Conservation (phyloP, 2,888 invertebrate species). For the Lasioglossum vierecki region DNA sequence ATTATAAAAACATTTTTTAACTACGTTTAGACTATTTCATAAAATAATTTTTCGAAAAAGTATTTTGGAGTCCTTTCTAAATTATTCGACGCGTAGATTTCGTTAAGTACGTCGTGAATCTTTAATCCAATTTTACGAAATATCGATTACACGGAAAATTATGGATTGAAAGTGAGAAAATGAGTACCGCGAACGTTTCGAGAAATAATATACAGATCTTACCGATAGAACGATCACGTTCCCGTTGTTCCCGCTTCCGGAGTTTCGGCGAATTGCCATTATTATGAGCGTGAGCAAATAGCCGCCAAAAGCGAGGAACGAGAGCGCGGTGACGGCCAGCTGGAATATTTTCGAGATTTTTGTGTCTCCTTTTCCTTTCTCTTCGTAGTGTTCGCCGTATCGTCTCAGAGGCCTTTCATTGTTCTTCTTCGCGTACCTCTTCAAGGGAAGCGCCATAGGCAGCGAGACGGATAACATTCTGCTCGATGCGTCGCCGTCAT, state of each 20-base stretch:
- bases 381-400: slow-evolving; percentile 85
- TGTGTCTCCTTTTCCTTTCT: slow-evolving; percentile 84
- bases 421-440: slow-evolving; percentile 45
- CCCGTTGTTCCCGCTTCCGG: slow-evolving; percentile 71
- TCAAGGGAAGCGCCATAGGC: slow-evolving; percentile 67
- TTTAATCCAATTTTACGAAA: not conserved
- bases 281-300: slow-evolving; percentile 92
- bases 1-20: no score
- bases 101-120: not conserved
- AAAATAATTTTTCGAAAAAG: no score
- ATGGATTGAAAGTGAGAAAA: not conserved
- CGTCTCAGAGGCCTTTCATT: slow-evolving; percentile 74
- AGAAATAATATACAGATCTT: slow-evolving; percentile 19
- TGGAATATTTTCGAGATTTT: slow-evolving; percentile 91
- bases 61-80: no score
- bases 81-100: not conserved
- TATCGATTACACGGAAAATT: not conserved
- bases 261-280: slow-evolving; percentile 89
- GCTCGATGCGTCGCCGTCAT: slow-evolving; percentile 28
- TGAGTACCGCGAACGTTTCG: not conserved
- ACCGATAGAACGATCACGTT: slow-evolving; percentile 81
- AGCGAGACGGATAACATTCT: slow-evolving; percentile 55
- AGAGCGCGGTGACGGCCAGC: slow-evolving; percentile 90
- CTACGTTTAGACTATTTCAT: no score
- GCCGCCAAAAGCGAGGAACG: slow-evolving; percentile 94